Conservation (phyloP, 2,888 invertebrate genomes). For the Orgyia antiqua region DNA sequence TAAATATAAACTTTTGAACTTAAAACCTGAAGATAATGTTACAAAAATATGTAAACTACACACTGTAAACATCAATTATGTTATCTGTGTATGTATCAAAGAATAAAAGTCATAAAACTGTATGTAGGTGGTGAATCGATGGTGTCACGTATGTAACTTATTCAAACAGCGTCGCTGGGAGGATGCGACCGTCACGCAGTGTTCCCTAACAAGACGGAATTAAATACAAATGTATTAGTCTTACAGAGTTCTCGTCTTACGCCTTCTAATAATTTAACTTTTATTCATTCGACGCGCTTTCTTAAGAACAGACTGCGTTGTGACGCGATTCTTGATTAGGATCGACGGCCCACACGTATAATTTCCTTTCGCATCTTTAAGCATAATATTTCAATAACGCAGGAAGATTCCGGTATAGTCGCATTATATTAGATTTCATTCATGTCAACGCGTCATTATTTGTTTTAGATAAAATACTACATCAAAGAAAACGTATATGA, state of each 20-base stretch:
- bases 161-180: conserved; percentile 56
- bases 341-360: conserved; percentile 43
- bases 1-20: not conserved
- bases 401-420: conserved; percentile 24
- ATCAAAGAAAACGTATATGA: conserved; percentile 45
- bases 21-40: conserved; percentile 1
- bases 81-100: not conserved
- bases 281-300: conserved; percentile 56
- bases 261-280: conserved; percentile 56
- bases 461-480: conserved; percentile 36
- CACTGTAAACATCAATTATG: conserved; percentile 6
- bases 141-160: conserved; percentile 37
- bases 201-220: conserved; percentile 64
- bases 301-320: conserved; percentile 46
- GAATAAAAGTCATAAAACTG: too few species aligned
- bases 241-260: conserved; percentile 42
- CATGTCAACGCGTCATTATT: conserved; percentile 40
- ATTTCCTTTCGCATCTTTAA: conserved; percentile 25
- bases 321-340: conserved; percentile 60
- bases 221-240: conserved; percentile 64
- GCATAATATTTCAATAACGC: conserved; percentile 44
- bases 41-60: conserved; percentile 7
- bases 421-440: conserved; percentile 25
- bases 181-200: conserved; percentile 63
- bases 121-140: too few species aligned